Evolutionary conservation across 2,797 vertebrate genomes (phyloP).

Genomic region (Centroberyx gerrardi): DNA sequence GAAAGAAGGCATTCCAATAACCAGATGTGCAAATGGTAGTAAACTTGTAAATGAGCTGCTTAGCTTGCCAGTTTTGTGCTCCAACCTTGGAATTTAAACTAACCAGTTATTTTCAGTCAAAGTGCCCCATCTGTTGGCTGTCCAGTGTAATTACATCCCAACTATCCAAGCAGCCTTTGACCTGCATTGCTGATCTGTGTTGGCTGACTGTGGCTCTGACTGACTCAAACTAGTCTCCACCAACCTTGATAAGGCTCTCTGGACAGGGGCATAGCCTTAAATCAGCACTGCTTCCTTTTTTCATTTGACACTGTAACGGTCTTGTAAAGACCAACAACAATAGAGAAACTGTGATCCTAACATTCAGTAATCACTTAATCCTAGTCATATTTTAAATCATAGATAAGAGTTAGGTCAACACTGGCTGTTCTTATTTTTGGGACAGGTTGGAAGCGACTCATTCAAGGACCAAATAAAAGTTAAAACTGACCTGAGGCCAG

Average conservation of each 20-base stretch:
- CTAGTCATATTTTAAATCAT: no score
- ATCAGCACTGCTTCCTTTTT: neutral
- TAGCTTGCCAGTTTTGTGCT: no score
- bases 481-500: conserved; percentile 91
- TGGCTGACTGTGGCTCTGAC: conserved; percentile 38
- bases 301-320: neutral
- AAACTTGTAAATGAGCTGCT: no score
- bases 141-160: conserved; percentile 15
- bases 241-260: conserved; percentile 52
- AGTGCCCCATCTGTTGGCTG: conserved; percentile 47
- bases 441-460: neutral
- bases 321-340: neutral
- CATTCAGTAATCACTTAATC: neutral
- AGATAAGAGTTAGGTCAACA: neutral
- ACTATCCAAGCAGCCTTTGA: conserved; percentile 30
- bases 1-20: neutral
- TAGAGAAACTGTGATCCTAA: neutral
- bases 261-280: neutral
- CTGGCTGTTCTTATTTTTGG: neutral
- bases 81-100: neutral
- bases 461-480: neutral
- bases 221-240: conserved; percentile 54
- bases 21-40: no score
- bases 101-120: neutral
- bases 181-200: conserved; percentile 45